Evolutionary conservation across 2,797 vertebrate species (phyloP).

Genomic region (Acanthurus lineatus): DNA sequence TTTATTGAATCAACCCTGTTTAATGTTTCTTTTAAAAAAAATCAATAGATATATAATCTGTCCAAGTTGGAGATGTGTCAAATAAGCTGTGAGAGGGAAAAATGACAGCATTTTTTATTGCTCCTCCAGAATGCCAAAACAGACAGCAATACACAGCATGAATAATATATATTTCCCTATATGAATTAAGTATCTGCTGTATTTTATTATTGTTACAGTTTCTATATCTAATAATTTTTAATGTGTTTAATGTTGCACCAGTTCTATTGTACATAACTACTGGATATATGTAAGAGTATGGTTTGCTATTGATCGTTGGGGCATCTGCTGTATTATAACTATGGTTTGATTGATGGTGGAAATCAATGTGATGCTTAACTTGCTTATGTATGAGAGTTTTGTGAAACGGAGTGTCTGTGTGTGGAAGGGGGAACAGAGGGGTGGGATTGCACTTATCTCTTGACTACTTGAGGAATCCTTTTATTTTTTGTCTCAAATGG

Average conservation of each 20-base stretch:
- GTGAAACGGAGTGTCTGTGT: constrained; percentile 68
- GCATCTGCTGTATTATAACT: constrained; percentile 80
- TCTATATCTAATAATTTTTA: constrained; percentile 75
- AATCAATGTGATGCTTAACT: constrained; percentile 71
- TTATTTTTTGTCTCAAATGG: constrained; percentile 65
- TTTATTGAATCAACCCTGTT: constrained; percentile 59
- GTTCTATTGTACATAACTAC: constrained; percentile 82
- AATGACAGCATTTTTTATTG: constrained; percentile 54
- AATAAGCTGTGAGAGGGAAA: constrained; percentile 70
- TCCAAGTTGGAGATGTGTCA: constrained; percentile 60
- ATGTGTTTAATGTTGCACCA: constrained; percentile 72
- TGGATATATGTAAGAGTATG: constrained; percentile 70
- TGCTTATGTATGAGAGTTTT: constrained; percentile 72
- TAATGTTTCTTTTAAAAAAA: constrained; percentile 14
- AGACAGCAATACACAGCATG: constrained; percentile 72
- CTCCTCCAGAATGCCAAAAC: constrained; percentile 79
- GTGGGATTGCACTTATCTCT: constrained; percentile 79
- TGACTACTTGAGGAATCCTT: constrained; percentile 81
- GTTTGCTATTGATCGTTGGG: constrained; percentile 72
- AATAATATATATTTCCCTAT: constrained; percentile 78
- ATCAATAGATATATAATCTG: constrained; percentile 50
- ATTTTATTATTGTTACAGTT: constrained; percentile 81
- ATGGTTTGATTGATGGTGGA: constrained; percentile 72
- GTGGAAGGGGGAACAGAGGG: constrained; percentile 31
- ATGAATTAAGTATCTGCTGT: constrained; percentile 82